Base-by-base conservation (phyloP, 2,888 invertebrate genomes). In the Unio pictorum region DNA sequence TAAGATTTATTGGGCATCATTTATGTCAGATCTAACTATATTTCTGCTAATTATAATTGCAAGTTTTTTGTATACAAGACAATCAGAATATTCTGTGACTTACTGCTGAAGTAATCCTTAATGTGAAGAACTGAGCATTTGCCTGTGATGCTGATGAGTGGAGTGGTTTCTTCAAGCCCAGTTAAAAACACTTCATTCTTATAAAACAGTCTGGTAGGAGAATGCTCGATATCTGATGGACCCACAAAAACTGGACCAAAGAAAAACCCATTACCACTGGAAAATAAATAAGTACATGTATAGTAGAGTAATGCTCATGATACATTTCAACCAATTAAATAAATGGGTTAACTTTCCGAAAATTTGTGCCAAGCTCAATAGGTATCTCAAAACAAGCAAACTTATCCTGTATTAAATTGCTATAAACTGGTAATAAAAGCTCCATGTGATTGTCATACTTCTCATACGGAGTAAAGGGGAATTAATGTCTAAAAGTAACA, bases 241-340 rank as follows among this genome's bases (percentile, higher is more conserved):
- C 95, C 93, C 68, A 98, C 93, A 80, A 98, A 93, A 94, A 96
- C 96, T 0, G 98, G 96, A 0, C 99, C 99, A 75, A 95, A 95
- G 91, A 99, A 96, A 89, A 94, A 97, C 67, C 95, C 94, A 88
- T 95, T 95, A 65, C 95, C 96, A 86, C 95, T 96, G 90, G 55
- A 93, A 92, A 61, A 65, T 55, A 68, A 28, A 68, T 15, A 45
- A 45, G 15, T 45, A 45, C 45, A 45, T 45, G 55, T 45, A 15
- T 45, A 45, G 11, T 15, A 45, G 45, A 45, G 45, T 45, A 45
- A 45, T 45, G 45, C 11, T 45, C 45, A 45, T 45, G 11, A 45
- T 45, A 15, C 15, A 45, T 45, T 15, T 45, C 45, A 45, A 15
- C 45, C 15, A 45, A 11, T 15, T 2, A 2, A 45, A 45, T 45